Evolutionary conservation across 2,797 vertebrate species (phyloP).

Genomic region (Kryptolebias ocellatus): DNA sequence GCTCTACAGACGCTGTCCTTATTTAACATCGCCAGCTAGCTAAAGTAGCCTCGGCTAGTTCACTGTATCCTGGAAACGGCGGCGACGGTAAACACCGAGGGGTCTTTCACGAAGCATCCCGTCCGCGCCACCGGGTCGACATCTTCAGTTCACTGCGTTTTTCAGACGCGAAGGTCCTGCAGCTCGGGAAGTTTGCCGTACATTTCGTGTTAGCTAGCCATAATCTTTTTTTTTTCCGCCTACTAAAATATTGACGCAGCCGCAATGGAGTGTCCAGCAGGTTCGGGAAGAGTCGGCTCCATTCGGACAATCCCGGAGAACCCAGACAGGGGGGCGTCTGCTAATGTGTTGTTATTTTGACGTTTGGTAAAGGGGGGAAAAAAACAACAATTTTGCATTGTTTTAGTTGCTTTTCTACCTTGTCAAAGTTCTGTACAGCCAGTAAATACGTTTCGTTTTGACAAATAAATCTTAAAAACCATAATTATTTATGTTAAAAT

Average conservation of each 20-base stretch:
- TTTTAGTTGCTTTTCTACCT: too few species aligned
- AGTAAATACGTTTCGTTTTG: too few species aligned
- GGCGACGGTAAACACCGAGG: constrained; percentile 17
- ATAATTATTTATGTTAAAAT: too few species aligned
- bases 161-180: not conserved
- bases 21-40: constrained; percentile 52
- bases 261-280: constrained; percentile 62
- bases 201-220: constrained; percentile 61
- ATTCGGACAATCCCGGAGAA: constrained; percentile 39
- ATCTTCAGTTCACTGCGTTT: constrained; percentile 13
- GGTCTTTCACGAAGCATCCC: constrained; percentile 1
- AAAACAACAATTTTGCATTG: too few species aligned
- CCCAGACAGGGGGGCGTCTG: constrained; percentile 3
- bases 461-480: too few species aligned
- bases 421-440: too few species aligned
- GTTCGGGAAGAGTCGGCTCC: constrained; percentile 67
- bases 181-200: constrained; percentile 34
- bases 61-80: constrained; percentile 28
- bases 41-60: constrained; percentile 55
- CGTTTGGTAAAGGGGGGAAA: too few species aligned
- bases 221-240: constrained; percentile 61
- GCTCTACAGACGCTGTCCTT: constrained; percentile 35
- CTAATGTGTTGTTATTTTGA: constrained; percentile 49
- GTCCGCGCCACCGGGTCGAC: not conserved
- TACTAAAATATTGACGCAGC: constrained; percentile 74